These are phyloP conservation scores for Hydrophis major DNA, from an alignment of 2,797 vertebrate genomes.

Conservation along the genomic window DNA sequence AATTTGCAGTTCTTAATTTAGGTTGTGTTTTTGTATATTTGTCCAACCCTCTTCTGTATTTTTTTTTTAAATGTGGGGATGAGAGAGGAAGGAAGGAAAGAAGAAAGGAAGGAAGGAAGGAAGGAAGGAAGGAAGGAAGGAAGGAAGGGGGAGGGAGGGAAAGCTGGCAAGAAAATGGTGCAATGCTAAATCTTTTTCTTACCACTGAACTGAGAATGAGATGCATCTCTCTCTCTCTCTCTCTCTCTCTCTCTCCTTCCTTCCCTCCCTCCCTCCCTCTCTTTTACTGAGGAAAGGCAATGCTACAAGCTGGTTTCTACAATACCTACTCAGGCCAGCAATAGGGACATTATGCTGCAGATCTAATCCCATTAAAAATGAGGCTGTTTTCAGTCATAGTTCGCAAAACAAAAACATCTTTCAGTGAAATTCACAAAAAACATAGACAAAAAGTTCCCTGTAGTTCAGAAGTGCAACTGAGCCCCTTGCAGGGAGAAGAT, in stretches of 20 bases:
- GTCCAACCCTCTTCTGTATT: neutral
- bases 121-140: too few species aligned
- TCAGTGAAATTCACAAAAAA: conserved; percentile 43
- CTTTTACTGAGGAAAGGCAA: conserved; percentile 12
- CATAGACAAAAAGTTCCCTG: conserved; percentile 45
- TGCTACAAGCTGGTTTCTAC: neutral
- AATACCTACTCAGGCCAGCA: conserved; percentile 43
- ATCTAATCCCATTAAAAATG: conserved; percentile 51
- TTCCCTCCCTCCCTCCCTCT: too few species aligned
- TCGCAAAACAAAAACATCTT: conserved; percentile 40
- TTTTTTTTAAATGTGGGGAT: conserved; percentile 12
- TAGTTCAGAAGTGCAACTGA: conserved; percentile 34
- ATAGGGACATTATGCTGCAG: conserved; percentile 50
- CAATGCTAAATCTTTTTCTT: conserved; percentile 44
- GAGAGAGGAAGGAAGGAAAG: neutral
- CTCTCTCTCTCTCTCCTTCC: too few species aligned
- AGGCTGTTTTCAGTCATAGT: conserved; percentile 44
- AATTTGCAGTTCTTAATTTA: conserved; percentile 22
- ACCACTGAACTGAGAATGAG: conserved; percentile 36
- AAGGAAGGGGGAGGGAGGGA: neutral
- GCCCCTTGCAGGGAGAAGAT: conserved; percentile 44
- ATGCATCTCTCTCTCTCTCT: conserved; percentile 6
- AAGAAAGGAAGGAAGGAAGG: neutral
- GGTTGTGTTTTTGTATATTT: neutral
- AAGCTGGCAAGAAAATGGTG: conserved; percentile 39